Evolutionary conservation across 2,113 vertebrate species (phyloP).

Genomic region (Pardalotus punctatus): DNA sequence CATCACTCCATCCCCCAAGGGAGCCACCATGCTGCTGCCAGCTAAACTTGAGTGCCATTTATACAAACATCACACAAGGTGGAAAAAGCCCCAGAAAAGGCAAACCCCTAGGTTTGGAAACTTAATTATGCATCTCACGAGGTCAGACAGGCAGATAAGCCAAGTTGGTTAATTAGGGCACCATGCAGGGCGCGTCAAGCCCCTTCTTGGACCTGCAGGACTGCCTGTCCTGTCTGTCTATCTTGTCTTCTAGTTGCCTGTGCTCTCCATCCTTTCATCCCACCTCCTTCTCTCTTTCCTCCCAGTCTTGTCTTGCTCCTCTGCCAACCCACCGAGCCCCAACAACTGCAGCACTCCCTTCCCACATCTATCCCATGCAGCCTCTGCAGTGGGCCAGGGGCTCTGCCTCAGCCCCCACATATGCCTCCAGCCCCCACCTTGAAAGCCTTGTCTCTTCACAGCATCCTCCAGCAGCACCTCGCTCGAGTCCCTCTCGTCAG

Average conservation of each 20-base stretch:
- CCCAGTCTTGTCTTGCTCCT: background rate
- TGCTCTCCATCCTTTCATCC: background rate
- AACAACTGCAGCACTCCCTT: background rate
- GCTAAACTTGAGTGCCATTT: background rate
- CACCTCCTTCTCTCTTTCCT: background rate
- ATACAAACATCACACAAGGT: background rate
- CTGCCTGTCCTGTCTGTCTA: fast-evolving
- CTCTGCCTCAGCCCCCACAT: background rate
- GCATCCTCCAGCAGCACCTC: slow-evolving; percentile 70
- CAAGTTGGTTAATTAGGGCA: background rate
- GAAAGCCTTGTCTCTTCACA: slow-evolving; percentile 76
- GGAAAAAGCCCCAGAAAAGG: slow-evolving; percentile 5
- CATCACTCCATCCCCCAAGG: background rate
- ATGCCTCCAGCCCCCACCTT: slow-evolving; percentile 66
- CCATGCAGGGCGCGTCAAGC: background rate
- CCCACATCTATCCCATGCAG: background rate
- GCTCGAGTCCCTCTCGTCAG: slow-evolving; percentile 66
- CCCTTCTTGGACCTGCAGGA: background rate
- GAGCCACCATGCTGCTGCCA: background rate
- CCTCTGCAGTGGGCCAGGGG: fast-evolving
- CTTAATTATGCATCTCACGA: background rate
- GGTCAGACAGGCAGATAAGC: background rate
- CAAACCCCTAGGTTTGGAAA: background rate
- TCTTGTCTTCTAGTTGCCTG: background rate
- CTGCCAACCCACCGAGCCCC: background rate